Percentiles rank a stretch among this genome's conserved stretches.
Conservation (phyloP, 2,888 invertebrate species). For the Aspidapion aeneum region DNA sequence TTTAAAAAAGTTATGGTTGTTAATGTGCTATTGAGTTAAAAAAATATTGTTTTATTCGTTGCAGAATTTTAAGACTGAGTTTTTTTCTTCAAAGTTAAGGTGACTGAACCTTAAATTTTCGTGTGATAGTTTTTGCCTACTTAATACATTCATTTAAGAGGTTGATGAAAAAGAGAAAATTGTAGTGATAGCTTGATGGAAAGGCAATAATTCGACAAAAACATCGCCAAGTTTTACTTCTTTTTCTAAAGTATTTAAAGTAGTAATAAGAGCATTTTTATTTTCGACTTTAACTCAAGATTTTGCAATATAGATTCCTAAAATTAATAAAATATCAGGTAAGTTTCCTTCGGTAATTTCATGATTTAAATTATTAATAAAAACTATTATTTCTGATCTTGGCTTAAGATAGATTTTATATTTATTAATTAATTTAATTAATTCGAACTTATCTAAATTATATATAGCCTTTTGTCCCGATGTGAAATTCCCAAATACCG, state of each 20-base stretch:
- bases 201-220: constrained; percentile 21
- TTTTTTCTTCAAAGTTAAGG: constrained; percentile 32
- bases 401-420: constrained; percentile 18
- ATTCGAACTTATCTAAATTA: not conserved
- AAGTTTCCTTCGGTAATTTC: constrained; percentile 24
- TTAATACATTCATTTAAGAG: not conserved
- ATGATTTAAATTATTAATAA: constrained; percentile 23
- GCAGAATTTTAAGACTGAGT: constrained; percentile 27
- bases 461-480: constrained; percentile 17
- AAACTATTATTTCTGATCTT: constrained; percentile 25
- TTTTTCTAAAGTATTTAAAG: constrained; percentile 25
- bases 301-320: constrained; percentile 23
- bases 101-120: constrained; percentile 24
- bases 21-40: constrained; percentile 28
- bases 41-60: constrained; percentile 32
- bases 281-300: constrained; percentile 12
- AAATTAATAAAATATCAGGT: constrained; percentile 19
- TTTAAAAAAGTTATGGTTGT: constrained; percentile 26
- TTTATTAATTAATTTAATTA: too few relatives aligned
- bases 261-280: constrained; percentile 16
- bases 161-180: constrained; percentile 4
- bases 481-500: constrained; percentile 29
- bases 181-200: not conserved
- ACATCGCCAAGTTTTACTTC: constrained; percentile 20
- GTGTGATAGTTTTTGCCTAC: not conserved